Evolutionary conservation across 2,113 vertebrate genomes (phyloP).

Genomic region (Mus spicilegus): DNA sequence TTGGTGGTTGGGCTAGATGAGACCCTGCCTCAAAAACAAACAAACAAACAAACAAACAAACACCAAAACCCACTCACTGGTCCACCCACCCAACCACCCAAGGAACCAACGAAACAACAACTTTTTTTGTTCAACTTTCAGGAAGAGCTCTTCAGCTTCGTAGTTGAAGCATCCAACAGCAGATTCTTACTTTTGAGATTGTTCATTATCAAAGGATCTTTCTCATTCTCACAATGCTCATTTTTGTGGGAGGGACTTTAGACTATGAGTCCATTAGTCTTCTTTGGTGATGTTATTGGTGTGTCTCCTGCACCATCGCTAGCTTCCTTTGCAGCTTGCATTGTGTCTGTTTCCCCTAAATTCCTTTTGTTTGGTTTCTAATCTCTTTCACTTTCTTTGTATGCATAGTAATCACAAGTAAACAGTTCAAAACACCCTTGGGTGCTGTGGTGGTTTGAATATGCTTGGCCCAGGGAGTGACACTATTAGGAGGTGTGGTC

Average conservation of each 20-base stretch:
- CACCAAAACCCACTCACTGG: no score
- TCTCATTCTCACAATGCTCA: not conserved
- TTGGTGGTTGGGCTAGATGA: not conserved
- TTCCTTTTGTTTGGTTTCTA: conserved; percentile 9
- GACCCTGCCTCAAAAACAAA: not conserved
- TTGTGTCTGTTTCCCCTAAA: not conserved
- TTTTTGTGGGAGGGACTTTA: not conserved
- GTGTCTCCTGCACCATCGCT: not conserved
- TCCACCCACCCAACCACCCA: no score
- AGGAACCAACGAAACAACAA: no score
- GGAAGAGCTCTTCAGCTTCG: not conserved
- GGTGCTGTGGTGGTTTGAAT: no score
- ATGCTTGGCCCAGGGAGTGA: no score
- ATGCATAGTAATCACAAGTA: not conserved
- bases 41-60: not conserved
- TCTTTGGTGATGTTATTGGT: not conserved
- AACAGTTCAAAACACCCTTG: not conserved
- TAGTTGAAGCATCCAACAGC: conserved; percentile 1
- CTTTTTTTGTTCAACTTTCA: not conserved
- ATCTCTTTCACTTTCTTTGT: not conserved
- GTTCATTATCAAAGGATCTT: conserved; percentile 1
- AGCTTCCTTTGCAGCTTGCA: not conserved
- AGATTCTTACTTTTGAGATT: not conserved
- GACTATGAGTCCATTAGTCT: not conserved
- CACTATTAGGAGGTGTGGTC: no score